A percentile compares a stretch with the other conserved stretches of the same genome.
Conservation (phyloP, 2,888 invertebrate species). For the Phyto melanocephala region DNA sequence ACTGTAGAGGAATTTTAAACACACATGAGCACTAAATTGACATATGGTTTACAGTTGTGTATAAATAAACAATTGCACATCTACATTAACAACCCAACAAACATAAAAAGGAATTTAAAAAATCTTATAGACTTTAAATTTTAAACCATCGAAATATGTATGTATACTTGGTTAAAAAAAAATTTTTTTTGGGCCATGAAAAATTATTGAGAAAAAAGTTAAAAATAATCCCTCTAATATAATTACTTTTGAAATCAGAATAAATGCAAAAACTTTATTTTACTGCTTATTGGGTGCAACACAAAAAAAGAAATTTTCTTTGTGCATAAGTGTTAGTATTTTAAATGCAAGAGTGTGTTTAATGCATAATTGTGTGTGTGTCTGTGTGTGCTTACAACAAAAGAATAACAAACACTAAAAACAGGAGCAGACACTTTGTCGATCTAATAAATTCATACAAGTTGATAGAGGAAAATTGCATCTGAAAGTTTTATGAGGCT, state of each 20-base stretch:
- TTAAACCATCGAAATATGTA: too few species aligned
- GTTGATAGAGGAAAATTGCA: conserved; percentile 70
- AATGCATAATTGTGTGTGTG: conserved; percentile 64
- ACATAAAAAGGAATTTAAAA: too few species aligned
- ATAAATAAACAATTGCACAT: not conserved
- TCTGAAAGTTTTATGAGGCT: conserved; percentile 73
- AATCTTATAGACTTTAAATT: too few species aligned
- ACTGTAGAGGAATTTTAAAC: too few species aligned
- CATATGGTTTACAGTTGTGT: conserved; percentile 15
- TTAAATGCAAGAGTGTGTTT: too few species aligned
- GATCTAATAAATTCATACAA: conserved; percentile 69
- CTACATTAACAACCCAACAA: not conserved
- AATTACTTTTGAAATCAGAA: too few species aligned
- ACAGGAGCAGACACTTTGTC: conserved; percentile 67
- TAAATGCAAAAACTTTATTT: not conserved
- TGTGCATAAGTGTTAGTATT: not conserved
- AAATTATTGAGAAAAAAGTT: too few species aligned
- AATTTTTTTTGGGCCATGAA: too few species aligned
- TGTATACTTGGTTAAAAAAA: too few species aligned
- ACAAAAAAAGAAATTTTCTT: not conserved
- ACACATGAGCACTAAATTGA: not conserved
- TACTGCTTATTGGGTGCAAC: conserved; percentile 2
- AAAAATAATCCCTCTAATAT: too few species aligned
- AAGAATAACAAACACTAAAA: conserved; percentile 42
- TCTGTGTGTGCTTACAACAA: conserved; percentile 39